Percentiles rank a stretch among this genome's conserved stretches.
Conservation (phyloP, 2,797 vertebrate genomes). For the Microctenopoma stevenorrisi region DNA sequence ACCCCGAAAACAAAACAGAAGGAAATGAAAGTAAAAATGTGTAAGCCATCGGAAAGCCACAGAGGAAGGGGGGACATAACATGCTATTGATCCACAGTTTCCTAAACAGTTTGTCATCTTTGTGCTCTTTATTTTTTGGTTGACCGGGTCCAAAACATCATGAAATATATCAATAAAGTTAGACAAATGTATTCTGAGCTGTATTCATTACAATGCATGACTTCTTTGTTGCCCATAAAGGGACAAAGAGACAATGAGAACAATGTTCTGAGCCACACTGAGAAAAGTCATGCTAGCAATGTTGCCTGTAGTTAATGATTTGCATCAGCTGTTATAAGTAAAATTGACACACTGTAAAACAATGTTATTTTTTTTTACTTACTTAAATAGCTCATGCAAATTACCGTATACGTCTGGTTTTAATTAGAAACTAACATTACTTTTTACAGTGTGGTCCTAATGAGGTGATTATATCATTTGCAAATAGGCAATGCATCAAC, state of each 20-base stretch:
- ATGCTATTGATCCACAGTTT: slow-evolving; percentile 90
- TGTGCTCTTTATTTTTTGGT: slow-evolving; percentile 39
- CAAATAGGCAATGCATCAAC: slow-evolving; percentile 72
- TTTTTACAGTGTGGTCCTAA: slow-evolving; percentile 72
- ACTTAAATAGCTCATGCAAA: slow-evolving; percentile 60
- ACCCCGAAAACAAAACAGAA: slow-evolving; percentile 71
- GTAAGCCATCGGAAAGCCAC: slow-evolving; percentile 88
- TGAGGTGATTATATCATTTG: slow-evolving; percentile 69
- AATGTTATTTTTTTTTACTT: slow-evolving; percentile 18
- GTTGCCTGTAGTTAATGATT: slow-evolving; percentile 30
- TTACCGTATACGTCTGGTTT: slow-evolving; percentile 21
- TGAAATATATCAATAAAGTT: slow-evolving; percentile 53
- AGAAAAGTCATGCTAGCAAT: slow-evolving; percentile 63
- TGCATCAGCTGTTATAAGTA: slow-evolving; percentile 56
- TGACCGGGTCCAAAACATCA: slow-evolving; percentile 64
- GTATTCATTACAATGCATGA: slow-evolving; percentile 65
- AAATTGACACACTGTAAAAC: slow-evolving; percentile 22
- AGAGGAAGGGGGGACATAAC: slow-evolving; percentile 86
- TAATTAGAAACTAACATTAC: slow-evolving; percentile 55
- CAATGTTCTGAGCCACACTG: slow-evolving; percentile 68
- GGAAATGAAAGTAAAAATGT: slow-evolving; percentile 85
- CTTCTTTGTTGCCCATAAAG: slow-evolving; percentile 69
- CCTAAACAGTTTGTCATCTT: slow-evolving; percentile 69
- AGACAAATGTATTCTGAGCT: slow-evolving; percentile 85
- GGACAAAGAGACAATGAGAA: slow-evolving; percentile 72